Percentiles rank a stretch among this genome's conserved stretches.
These are phyloP conservation scores for Cynaeus angustus DNA, from an alignment of 2,888 invertebrate genomes.

Conservation along the genomic window DNA sequence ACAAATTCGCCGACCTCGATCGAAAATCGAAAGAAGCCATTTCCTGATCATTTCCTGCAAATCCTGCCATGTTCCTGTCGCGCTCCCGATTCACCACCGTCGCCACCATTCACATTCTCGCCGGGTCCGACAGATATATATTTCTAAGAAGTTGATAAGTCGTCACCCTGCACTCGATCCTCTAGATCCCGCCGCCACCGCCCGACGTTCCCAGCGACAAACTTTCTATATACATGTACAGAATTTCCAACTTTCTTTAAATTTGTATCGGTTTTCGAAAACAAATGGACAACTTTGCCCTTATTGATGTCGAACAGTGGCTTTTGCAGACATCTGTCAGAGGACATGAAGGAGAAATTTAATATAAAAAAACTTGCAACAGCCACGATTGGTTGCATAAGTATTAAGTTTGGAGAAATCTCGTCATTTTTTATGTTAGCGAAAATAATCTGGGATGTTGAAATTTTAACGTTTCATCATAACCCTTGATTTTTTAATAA, in stretches of 20 bases:
- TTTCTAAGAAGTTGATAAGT: slow-evolving; percentile 61
- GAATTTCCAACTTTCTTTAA: slow-evolving; percentile 41
- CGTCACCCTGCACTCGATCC: slow-evolving; percentile 56
- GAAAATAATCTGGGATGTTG: background rate
- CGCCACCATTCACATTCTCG: slow-evolving; percentile 54
- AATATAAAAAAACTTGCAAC: background rate
- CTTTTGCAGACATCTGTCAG: slow-evolving; percentile 10
- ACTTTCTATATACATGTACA: slow-evolving; percentile 43
- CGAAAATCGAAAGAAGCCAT: slow-evolving; percentile 61
- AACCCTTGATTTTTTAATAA: slow-evolving; percentile 2
- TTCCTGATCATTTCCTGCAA: slow-evolving; percentile 60
- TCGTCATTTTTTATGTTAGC: too few relatives aligned
- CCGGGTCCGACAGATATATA: slow-evolving; percentile 54
- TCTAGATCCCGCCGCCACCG: slow-evolving; percentile 48
- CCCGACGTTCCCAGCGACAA: slow-evolving; percentile 31
- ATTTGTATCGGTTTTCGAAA: slow-evolving; percentile 28
- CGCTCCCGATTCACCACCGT: slow-evolving; percentile 29
- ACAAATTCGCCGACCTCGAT: slow-evolving; percentile 55
- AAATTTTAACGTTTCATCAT: slow-evolving; percentile 1
- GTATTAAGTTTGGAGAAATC: too few relatives aligned
- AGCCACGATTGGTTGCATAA: too few relatives aligned
- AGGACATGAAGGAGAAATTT: background rate
- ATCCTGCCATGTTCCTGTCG: slow-evolving; percentile 45
- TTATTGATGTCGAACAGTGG: slow-evolving; percentile 11
- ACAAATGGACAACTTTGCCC: slow-evolving; percentile 30